phyloP scores from a whole-genome alignment of 1,140 invertebrate species.

The Orchestia grillus region DNA sequence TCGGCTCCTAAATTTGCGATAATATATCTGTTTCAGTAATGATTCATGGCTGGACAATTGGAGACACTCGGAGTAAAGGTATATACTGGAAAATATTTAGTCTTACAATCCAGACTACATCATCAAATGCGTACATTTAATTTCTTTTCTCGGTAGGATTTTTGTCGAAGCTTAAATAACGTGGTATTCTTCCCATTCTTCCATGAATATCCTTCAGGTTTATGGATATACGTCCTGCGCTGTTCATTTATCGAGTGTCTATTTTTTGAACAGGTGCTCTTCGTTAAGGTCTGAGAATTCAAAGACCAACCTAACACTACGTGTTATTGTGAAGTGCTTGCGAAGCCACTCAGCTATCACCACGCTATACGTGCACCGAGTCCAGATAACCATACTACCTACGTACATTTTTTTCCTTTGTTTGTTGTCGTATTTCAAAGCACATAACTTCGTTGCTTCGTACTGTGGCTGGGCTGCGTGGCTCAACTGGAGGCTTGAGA shows the following conservation, averaged over 20 bases:
- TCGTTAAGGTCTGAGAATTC: not conserved
- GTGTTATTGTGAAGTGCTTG: not conserved
- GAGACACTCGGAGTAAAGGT: not conserved
- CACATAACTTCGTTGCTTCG: not conserved
- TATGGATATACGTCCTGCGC: no score
- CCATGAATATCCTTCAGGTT: no score
- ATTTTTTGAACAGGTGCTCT: not conserved
- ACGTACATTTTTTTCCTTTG: not conserved
- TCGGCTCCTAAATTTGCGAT: not conserved
- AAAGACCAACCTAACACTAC: not conserved
- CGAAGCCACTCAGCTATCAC: not conserved
- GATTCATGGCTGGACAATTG: not conserved
- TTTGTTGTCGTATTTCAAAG: not conserved
- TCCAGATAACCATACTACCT: not conserved
- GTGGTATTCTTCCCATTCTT: no score
- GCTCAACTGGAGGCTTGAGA: not conserved
- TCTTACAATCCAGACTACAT: not conserved
- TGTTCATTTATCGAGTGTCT: not conserved
- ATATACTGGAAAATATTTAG: not conserved
- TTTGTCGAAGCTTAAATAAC: no score
- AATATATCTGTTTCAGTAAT: not conserved
- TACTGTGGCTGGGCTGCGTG: not conserved
- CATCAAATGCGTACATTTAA: not conserved
- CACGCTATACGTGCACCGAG: not conserved
- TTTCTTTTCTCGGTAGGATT: no score